Conservation (phyloP, 2,797 vertebrate species). For the Bryconaethiops microstoma region DNA sequence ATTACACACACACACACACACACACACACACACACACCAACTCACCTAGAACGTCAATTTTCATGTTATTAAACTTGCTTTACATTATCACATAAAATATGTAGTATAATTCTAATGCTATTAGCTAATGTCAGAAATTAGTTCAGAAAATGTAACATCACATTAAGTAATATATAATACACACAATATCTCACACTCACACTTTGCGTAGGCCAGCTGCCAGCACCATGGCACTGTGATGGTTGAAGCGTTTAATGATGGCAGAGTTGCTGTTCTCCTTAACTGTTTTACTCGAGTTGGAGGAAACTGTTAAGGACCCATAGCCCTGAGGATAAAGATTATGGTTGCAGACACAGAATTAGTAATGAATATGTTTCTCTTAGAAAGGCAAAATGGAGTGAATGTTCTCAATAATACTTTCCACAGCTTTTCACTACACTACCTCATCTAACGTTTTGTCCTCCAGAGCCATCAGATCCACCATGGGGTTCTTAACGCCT, state of each 20-base stretch:
- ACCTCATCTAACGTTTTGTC: constrained; percentile 97
- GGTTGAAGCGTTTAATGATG: constrained; percentile 98
- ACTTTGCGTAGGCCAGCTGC: constrained; percentile 92
- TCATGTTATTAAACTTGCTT: too few species aligned
- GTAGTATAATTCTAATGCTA: too few species aligned
- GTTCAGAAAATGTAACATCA: too few species aligned
- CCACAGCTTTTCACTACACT: constrained; percentile 36
- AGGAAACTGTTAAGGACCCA: constrained; percentile 80
- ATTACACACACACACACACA: too few species aligned
- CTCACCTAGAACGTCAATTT: too few species aligned
- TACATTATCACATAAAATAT: too few species aligned
- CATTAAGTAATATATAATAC: too few species aligned
- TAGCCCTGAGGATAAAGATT: constrained; percentile 82
- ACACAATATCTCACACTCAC: constrained; percentile 66
- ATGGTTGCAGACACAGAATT: background rate
- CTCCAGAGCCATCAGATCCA: constrained; percentile 91
- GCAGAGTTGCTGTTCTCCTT: constrained; percentile 96
- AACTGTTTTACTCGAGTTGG: constrained; percentile 82
- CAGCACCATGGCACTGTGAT: constrained; percentile 99
- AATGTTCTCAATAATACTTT: too few species aligned
- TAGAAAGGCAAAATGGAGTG: background rate
- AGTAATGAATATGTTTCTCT: background rate
- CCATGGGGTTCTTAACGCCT: constrained; percentile 96
- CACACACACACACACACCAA: too few species aligned
- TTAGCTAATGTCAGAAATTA: too few species aligned